Base-by-base conservation (phyloP, 2,888 invertebrate genomes). In the Synanthedon vespiformis region DNA sequence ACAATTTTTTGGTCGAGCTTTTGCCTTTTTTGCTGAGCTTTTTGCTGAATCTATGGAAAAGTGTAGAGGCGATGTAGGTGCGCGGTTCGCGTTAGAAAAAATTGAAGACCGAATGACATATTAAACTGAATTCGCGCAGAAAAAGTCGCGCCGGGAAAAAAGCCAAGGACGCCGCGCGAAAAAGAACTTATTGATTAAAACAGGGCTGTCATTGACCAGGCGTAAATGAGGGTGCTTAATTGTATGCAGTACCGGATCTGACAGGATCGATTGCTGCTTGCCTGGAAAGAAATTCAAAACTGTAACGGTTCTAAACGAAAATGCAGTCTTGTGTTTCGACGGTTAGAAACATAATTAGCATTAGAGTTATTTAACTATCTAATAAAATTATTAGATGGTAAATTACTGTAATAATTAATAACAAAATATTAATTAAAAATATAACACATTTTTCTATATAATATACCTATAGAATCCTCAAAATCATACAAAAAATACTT, bases 131-230 rank as follows among this genome's bases (percentile, higher is more conserved):
- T 78, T 67, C 87, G 86, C 87, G 85, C 86, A 86, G 80, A 81
- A 77, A 80, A 75, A 78, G 80, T 82, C 80, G 84, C 86, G 86
- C 85, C 84, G 70, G 74, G 67, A 72, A 84, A 86, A 86, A 85
- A 83, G 79, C 78, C 80, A 86, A 86, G 86, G 87, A 80, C 87
- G 83, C 81, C 67, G 73, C 77, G 82, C 74, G 77, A 82, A 87
- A 85, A 87, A 87, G 86, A 87, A 87, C 77, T 86, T 87, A 87
- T 87, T 86, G 87, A 87, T 87, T 87, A 85, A 86, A 86, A 76
- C 75, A 78, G 79, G 80, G 82, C 82, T 86, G 86, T 83, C 87
- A 86, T 79, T 86, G 86, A 86, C 87, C 86, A 85, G 81, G 83
- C 82, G 77, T 72, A 87, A 87, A 86, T 87, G 84, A 85, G 86